phyloP scores from a whole-genome alignment of 2,113 vertebrate genomes.

The Bufo gargarizans region DNA sequence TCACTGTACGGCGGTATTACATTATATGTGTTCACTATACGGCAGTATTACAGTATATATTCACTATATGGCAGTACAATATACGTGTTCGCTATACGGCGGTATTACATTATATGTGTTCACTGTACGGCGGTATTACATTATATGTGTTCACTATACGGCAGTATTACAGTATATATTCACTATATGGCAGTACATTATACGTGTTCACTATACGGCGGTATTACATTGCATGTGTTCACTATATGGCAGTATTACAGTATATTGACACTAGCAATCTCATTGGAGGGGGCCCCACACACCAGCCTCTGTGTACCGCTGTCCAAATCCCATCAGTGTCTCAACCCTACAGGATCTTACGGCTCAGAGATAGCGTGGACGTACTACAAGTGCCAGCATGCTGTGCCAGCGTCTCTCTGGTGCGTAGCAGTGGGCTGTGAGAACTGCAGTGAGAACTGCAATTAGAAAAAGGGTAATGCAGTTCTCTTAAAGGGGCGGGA shows the following conservation, averaged over 20 bases:
- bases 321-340: not conserved
- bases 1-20: not conserved
- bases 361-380: not conserved
- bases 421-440: not conserved
- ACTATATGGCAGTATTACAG: not conserved
- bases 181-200: not conserved
- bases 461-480: not conserved
- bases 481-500: not conserved
- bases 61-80: not conserved
- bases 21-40: not conserved
- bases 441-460: not conserved
- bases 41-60: not conserved
- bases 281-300: too few species aligned
- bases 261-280: not conserved
- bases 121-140: too few species aligned
- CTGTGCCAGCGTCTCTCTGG: not conserved
- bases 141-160: not conserved
- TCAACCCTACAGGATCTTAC: not conserved
- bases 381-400: conserved; percentile 1
- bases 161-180: not conserved
- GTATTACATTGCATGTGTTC: not conserved
- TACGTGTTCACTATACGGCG: too few species aligned
- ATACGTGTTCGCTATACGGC: too few species aligned
- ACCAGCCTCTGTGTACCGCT: too few species aligned
- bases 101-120: not conserved